A percentile compares a stretch with the other conserved stretches of the same genome.
phyloP scores from a whole-genome alignment of 2,888 invertebrate species.

The Stomorhina lunata region DNA sequence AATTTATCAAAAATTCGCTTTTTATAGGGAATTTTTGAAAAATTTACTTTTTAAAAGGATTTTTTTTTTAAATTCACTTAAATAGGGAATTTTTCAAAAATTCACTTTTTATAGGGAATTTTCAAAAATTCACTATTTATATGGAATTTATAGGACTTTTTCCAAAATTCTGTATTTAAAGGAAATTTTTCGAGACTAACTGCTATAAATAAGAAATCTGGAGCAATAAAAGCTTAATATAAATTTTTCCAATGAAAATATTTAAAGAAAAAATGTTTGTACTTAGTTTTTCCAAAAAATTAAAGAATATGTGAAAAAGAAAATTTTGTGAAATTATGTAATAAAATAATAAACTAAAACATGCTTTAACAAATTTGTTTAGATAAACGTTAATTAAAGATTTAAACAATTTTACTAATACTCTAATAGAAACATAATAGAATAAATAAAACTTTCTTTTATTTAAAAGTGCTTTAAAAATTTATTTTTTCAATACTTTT shows the following conservation, averaged over 20 bases:
- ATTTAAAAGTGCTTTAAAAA: constrained; percentile 54
- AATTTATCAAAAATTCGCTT: too few relatives aligned
- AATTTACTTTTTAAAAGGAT: too few relatives aligned
- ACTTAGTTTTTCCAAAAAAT: neutral
- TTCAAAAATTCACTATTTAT: too few relatives aligned
- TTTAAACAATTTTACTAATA: constrained; percentile 15
- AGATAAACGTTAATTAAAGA: constrained; percentile 33
- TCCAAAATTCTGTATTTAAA: too few relatives aligned
- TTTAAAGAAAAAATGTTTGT: neutral
- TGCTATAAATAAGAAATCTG: too few relatives aligned
- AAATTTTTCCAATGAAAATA: neutral
- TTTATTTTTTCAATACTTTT: constrained; percentile 50
- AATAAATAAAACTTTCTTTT: constrained; percentile 53
- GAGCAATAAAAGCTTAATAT: too few relatives aligned
- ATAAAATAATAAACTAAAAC: constrained; percentile 36
- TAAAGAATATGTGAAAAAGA: neutral
- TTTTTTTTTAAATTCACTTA: too few relatives aligned
- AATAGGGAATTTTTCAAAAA: too few relatives aligned
- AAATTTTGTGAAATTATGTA: neutral
- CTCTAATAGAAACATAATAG: constrained; percentile 26
- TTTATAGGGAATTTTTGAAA: too few relatives aligned
- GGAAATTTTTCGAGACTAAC: too few relatives aligned
- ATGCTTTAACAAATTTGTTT: constrained; percentile 46
- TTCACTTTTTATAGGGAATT: too few relatives aligned
- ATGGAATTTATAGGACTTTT: too few relatives aligned